Conservation (phyloP, 2,113 vertebrate species). For the Microcebus griseorufus region DNA sequence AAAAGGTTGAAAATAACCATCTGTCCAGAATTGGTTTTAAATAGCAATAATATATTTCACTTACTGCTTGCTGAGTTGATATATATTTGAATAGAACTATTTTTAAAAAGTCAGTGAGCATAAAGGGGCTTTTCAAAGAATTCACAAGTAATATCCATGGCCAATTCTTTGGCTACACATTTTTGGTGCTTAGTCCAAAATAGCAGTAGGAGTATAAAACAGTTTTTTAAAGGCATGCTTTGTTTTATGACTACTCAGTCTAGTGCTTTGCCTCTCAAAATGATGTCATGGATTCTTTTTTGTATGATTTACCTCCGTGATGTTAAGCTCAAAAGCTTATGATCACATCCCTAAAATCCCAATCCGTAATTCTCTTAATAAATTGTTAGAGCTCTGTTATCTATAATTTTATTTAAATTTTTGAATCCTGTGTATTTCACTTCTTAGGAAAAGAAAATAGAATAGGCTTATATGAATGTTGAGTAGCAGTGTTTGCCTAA, state of each 20-base stretch:
- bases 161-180: not conserved
- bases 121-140: not conserved
- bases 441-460: not conserved
- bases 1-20: not conserved
- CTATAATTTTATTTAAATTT: not conserved
- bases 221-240: not conserved
- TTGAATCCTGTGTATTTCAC: not conserved
- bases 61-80: not conserved
- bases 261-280: not conserved
- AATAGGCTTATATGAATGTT: not conserved
- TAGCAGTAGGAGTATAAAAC: not conserved
- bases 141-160: not conserved
- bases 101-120: not conserved
- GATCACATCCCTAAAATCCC: not conserved
- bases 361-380: not conserved
- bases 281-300: not conserved
- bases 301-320: not conserved
- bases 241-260: not conserved
- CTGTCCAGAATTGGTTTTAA: not conserved
- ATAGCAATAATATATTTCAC: not conserved
- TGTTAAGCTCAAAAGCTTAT: not conserved
- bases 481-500: not conserved
- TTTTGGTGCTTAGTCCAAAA: constrained; percentile 4
- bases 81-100: not conserved
- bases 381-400: not conserved